A percentile compares a stretch with the other conserved stretches of the same genome.
These are phyloP conservation scores for Coptotermes formosanus DNA, from an alignment of 1,140 invertebrate genomes.

Conservation along the genomic window DNA sequence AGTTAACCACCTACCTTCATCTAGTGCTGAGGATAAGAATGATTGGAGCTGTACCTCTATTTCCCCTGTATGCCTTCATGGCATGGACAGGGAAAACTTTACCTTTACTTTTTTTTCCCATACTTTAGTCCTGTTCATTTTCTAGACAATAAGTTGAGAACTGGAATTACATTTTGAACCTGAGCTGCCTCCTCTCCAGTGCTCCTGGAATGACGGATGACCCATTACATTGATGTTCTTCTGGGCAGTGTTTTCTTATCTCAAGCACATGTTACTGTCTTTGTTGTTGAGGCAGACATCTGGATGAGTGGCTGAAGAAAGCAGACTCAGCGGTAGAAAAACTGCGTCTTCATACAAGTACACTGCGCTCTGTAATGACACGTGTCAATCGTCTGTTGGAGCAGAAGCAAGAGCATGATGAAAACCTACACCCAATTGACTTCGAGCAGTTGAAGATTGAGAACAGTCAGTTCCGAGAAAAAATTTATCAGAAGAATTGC, in stretches of 20 bases:
- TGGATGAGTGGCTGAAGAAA: slow-evolving; percentile 53
- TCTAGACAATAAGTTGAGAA: no score
- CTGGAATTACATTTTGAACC: no score
- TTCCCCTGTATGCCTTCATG: no score
- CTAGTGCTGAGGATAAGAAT: no score
- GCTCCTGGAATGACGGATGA: neutral
- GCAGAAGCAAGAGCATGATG: slow-evolving; percentile 50
- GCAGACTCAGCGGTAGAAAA: slow-evolving; percentile 51
- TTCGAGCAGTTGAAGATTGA: slow-evolving; percentile 58
- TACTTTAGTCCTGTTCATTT: no score
- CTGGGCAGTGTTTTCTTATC: slow-evolving; percentile 25
- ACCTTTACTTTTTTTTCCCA: no score
- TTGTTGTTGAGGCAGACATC: slow-evolving; percentile 42
- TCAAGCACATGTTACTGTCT: slow-evolving; percentile 4
- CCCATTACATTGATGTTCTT: slow-evolving; percentile 25
- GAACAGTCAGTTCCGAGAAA: slow-evolving; percentile 48
- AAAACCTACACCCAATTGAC: slow-evolving; percentile 51
- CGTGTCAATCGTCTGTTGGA: slow-evolving; percentile 51
- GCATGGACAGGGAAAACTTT: no score
- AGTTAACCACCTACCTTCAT: no score
- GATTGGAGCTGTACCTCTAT: no score
- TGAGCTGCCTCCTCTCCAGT: no score
- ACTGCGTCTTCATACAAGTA: slow-evolving; percentile 51
- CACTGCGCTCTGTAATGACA: slow-evolving; percentile 50
- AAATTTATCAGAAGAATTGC: slow-evolving; percentile 50